A percentile compares a stretch with the other conserved stretches of the same genome.
These are phyloP conservation scores for Lophius piscatorius DNA, from an alignment of 2,113 vertebrate species.

Conservation along the genomic window DNA sequence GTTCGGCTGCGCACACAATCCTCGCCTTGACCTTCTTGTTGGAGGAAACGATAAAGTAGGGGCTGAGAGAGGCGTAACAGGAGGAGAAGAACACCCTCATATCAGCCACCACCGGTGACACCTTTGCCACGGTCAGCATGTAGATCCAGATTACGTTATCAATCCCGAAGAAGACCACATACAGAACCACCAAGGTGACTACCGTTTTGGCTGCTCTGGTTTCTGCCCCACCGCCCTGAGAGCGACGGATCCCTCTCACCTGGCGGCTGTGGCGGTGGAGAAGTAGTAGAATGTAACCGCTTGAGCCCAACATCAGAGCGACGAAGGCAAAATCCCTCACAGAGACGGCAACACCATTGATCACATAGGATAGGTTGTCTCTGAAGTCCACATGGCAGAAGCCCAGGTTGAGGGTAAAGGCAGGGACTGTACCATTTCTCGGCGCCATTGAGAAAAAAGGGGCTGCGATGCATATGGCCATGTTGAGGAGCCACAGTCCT, in stretches of 20 bases:
- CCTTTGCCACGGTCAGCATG: constrained; percentile 81
- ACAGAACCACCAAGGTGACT: constrained; percentile 79
- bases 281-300: constrained; percentile 75
- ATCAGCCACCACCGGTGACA: constrained; percentile 78
- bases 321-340: constrained; percentile 80
- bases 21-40: constrained; percentile 82
- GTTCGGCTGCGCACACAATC: constrained; percentile 71
- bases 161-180: constrained; percentile 81
- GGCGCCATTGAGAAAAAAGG: constrained; percentile 80
- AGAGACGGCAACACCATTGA: constrained; percentile 77
- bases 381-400: constrained; percentile 82
- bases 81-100: constrained; percentile 85
- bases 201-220: constrained; percentile 81
- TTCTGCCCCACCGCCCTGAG: constrained; percentile 63
- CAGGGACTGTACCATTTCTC: constrained; percentile 74
- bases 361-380: constrained; percentile 78
- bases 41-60: constrained; percentile 80
- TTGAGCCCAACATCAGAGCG: constrained; percentile 79
- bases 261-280: constrained; percentile 75
- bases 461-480: constrained; percentile 77
- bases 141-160: constrained; percentile 85
- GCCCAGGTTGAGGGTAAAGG: constrained; percentile 81
- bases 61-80: constrained; percentile 81
- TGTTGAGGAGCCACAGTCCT: constrained; percentile 80
- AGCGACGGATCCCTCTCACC: constrained; percentile 64